Conservation (phyloP, 2,797 vertebrate species). For the Hypotaenidia okinawae region DNA sequence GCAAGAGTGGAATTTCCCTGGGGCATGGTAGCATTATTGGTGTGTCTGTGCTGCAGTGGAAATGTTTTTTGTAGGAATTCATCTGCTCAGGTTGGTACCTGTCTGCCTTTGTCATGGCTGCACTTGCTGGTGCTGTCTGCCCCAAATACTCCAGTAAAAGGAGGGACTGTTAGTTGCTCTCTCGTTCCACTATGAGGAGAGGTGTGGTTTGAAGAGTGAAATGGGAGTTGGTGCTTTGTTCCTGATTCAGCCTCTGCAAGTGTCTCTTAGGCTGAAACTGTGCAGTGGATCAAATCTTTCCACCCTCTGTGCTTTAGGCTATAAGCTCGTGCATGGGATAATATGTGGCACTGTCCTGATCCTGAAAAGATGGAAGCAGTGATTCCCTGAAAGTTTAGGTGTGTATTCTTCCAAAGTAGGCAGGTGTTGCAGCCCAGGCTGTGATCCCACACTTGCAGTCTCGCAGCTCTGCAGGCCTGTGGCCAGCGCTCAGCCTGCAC, state of each 20-base stretch:
- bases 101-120: neutral
- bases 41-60: neutral
- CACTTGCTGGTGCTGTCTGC: rapidly evolving
- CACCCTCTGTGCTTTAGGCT: neutral
- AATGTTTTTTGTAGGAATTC: neutral
- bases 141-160: neutral
- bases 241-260: neutral
- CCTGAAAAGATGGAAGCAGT: neutral
- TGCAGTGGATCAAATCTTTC: neutral
- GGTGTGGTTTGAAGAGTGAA: neutral
- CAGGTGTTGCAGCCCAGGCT: neutral
- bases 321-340: neutral
- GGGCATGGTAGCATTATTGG: neutral
- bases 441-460: neutral
- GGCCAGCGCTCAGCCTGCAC: rapidly evolving
- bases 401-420: neutral
- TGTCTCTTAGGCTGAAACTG: neutral
- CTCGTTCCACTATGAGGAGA: neutral
- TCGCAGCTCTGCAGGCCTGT: neutral
- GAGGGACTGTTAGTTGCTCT: neutral
- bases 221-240: neutral
- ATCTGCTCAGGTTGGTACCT: neutral
- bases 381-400: neutral
- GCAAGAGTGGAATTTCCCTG: neutral
- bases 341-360: neutral